Evolutionary conservation across 2,113 vertebrate species (phyloP).

Genomic region (Psettodes erumei): DNA sequence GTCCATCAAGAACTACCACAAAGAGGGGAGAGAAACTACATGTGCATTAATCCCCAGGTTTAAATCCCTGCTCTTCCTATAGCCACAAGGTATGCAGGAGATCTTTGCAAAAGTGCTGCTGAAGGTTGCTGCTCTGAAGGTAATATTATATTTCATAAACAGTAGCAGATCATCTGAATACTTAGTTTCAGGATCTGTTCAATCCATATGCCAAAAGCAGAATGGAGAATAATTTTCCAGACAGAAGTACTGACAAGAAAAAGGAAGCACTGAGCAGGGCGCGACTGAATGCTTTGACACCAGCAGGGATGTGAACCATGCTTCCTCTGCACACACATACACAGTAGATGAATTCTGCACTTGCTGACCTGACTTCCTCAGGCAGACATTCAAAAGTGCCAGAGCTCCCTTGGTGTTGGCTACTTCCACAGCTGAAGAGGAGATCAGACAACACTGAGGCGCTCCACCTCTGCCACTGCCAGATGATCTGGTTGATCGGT

Average conservation of each 20-base stretch:
- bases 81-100: background rate
- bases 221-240: too few relatives aligned
- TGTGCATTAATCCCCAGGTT: background rate
- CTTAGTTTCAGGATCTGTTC: background rate
- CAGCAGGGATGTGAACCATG: too few relatives aligned
- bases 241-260: too few relatives aligned
- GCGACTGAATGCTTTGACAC: too few relatives aligned
- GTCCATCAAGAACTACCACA: too few relatives aligned
- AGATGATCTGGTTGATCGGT: background rate
- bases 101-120: background rate
- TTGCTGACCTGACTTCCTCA: background rate
- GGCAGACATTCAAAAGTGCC: background rate
- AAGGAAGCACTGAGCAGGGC: too few relatives aligned
- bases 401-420: too few relatives aligned
- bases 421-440: background rate
- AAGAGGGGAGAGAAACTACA: background rate
- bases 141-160: background rate
- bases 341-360: background rate
- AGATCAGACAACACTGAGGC: background rate
- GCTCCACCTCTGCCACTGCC: background rate
- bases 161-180: background rate
- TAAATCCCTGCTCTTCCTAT: background rate
- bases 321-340: too few relatives aligned
- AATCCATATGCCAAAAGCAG: background rate
- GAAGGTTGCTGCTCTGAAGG: background rate